phyloP scores from a whole-genome alignment of 2,888 invertebrate species.

The Drosophila putrida region DNA sequence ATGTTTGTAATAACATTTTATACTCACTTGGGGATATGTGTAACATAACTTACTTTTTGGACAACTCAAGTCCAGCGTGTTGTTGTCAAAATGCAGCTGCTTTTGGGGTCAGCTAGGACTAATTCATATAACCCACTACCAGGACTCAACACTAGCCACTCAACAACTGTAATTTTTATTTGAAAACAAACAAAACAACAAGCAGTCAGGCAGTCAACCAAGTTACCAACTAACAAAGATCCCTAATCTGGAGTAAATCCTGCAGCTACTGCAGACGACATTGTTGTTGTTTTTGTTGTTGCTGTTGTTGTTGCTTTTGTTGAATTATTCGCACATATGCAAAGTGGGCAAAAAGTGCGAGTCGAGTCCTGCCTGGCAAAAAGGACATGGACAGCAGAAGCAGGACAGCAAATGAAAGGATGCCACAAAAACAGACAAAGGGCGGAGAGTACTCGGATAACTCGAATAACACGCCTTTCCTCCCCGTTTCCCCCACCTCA shows the following conservation, averaged over 20 bases:
- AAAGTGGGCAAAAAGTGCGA: conserved; percentile 79
- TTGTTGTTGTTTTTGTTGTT: background rate
- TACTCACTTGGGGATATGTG: background rate
- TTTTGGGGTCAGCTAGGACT: conserved; percentile 27
- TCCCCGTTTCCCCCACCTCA: background rate
- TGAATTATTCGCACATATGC: conserved; percentile 82
- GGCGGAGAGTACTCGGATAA: conserved; percentile 20
- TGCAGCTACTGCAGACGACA: conserved; percentile 36
- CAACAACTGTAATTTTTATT: conserved; percentile 77
- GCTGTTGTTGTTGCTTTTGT: conserved; percentile 5
- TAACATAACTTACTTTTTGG: conserved; percentile 13
- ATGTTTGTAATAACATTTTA: conserved; percentile 1
- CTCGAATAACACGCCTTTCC: conserved; percentile 3
- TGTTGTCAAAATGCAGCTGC: conserved; percentile 41
- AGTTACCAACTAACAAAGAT: conserved; percentile 75
- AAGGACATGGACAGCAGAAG: conserved; percentile 10
- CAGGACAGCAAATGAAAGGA: conserved; percentile 52
- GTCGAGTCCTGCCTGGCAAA: conserved; percentile 4
- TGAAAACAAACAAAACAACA: conserved; percentile 49
- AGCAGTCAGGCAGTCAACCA: conserved; percentile 30
- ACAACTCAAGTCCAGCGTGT: conserved; percentile 23
- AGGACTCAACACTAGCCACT: conserved; percentile 47
- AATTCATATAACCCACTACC: conserved; percentile 51
- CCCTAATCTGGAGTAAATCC: conserved; percentile 81
- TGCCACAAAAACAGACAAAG: conserved; percentile 40